A percentile compares a stretch with the other conserved stretches of the same genome.
These are phyloP conservation scores for Micronycteris hirsuta DNA, from an alignment of 2,113 vertebrate genomes.

Conservation along the genomic window DNA sequence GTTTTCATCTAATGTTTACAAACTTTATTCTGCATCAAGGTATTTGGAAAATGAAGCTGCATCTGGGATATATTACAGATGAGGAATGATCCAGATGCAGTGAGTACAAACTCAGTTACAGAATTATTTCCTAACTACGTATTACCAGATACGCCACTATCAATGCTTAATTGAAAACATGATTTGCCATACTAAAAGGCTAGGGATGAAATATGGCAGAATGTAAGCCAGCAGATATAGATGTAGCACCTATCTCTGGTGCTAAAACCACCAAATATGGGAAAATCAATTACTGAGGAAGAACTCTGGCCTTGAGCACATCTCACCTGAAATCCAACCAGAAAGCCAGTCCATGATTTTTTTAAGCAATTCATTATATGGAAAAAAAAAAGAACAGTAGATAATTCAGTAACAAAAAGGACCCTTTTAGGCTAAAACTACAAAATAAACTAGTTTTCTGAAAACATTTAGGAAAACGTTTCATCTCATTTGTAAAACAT, in stretches of 20 bases:
- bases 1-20: too few relatives aligned
- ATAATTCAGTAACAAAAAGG: slow-evolving; percentile 91
- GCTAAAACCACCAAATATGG: slow-evolving; percentile 61
- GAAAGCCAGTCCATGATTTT: slow-evolving; percentile 83
- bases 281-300: slow-evolving; percentile 80
- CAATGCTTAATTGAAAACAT: slow-evolving; percentile 87
- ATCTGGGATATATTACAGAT: slow-evolving; percentile 12
- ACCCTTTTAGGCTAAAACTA: slow-evolving; percentile 86
- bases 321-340: slow-evolving; percentile 86
- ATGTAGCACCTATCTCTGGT: slow-evolving; percentile 84
- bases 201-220: slow-evolving; percentile 89
- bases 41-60: too few relatives aligned
- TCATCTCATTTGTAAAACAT: slow-evolving; percentile 88
- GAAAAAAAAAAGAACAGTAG: slow-evolving; percentile 82
- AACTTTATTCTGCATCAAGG: too few relatives aligned
- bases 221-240: slow-evolving; percentile 87
- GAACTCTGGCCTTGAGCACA: slow-evolving; percentile 78
- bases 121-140: slow-evolving; percentile 82
- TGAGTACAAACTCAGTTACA: slow-evolving; percentile 84
- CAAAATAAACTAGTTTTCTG: slow-evolving; percentile 86
- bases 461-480: slow-evolving; percentile 90
- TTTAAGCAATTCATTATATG: slow-evolving; percentile 84
- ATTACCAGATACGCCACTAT: slow-evolving; percentile 86
- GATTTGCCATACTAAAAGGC: slow-evolving; percentile 90
- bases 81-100: slow-evolving; percentile 83